A percentile compares a stretch with the other conserved stretches of the same genome.
Conservation (phyloP, 2,113 vertebrate genomes). For the Loxodonta africana region DNA sequence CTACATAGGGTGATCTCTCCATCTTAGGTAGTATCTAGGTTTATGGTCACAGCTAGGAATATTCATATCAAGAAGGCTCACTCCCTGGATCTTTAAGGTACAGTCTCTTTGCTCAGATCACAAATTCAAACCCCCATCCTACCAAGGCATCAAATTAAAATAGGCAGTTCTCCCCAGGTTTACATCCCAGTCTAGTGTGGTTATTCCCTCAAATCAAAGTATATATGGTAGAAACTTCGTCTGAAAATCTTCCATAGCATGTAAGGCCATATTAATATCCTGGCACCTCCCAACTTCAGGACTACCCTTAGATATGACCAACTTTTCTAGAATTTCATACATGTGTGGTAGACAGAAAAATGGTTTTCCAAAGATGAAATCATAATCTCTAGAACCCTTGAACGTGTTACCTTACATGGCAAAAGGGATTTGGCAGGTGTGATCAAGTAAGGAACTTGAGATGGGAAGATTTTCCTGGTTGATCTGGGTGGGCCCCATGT, state of each 20-base stretch:
- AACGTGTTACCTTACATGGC: not conserved
- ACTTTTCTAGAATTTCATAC: not conserved
- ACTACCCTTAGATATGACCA: not conserved
- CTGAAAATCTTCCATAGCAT: not conserved
- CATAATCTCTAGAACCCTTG: not conserved
- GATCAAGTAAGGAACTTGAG: not conserved
- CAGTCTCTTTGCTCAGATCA: no score
- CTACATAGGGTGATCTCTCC: no score
- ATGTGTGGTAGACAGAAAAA: not conserved
- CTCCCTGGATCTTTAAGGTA: no score
- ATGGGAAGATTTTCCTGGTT: not conserved
- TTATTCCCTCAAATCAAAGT: no score
- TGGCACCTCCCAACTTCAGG: not conserved
- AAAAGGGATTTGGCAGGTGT: not conserved
- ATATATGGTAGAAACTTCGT: not conserved
- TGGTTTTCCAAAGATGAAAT: not conserved
- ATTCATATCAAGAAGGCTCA: no score
- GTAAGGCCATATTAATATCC: not conserved
- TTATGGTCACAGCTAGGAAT: no score
- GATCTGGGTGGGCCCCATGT: not conserved
- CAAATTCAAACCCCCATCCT: no score
- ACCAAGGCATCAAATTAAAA: no score
- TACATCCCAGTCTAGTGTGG: no score
- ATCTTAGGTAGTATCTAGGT: no score
- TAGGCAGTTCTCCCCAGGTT: no score